A percentile compares a stretch with the other conserved stretches of the same genome.
Conservation (phyloP, 2,113 vertebrate genomes). For the Oreochromis spilurus region DNA sequence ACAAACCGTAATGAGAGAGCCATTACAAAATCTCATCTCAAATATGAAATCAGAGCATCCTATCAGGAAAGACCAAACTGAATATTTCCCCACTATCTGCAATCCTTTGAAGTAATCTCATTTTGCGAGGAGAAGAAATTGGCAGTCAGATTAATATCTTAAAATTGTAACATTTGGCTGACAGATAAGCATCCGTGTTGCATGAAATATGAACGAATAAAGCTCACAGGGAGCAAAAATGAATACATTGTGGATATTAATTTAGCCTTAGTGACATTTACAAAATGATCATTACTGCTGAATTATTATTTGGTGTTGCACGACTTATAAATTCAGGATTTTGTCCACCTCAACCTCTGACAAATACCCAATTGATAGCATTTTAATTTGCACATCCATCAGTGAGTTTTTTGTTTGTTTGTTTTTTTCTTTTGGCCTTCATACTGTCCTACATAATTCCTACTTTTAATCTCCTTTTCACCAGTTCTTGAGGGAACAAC, state of each 20-base stretch:
- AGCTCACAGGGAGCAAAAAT: not conserved
- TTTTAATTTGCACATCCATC: not conserved
- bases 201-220: slow-evolving; percentile 14
- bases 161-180: slow-evolving; percentile 24
- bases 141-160: slow-evolving; percentile 34
- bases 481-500: not conserved
- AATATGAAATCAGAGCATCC: slow-evolving; percentile 19
- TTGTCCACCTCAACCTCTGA: not conserved
- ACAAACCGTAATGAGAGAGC: not conserved
- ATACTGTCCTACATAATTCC: not conserved
- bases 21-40: slow-evolving; percentile 15
- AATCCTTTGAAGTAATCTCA: slow-evolving; percentile 33
- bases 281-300: not conserved
- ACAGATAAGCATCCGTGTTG: not conserved
- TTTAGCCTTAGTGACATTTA: not conserved
- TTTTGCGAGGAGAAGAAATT: slow-evolving; percentile 5
- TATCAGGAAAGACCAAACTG: slow-evolving; percentile 13
- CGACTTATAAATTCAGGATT: not conserved
- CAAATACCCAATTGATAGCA: not conserved
- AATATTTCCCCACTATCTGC: slow-evolving; percentile 20
- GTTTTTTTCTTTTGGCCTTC: not conserved
- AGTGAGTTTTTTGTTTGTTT: not conserved
- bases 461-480: not conserved
- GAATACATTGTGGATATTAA: not conserved
- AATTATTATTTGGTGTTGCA: not conserved